A percentile compares a stretch with the other conserved stretches of the same genome.
These are phyloP conservation scores for Apamea crenata DNA, from an alignment of 2,888 invertebrate species.

Conservation along the genomic window DNA sequence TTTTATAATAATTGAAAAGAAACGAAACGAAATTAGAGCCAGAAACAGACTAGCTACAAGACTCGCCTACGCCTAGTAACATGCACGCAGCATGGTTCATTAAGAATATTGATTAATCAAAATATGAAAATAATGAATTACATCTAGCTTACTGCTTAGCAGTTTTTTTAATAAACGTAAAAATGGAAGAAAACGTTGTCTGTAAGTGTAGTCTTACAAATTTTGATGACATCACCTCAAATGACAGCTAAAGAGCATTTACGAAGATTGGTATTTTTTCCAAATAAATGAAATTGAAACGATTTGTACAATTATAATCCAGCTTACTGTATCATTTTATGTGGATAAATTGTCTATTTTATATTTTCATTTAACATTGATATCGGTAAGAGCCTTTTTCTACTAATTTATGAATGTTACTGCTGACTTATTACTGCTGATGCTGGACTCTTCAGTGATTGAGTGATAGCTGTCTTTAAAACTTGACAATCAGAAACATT, in stretches of 20 bases:
- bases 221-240: constrained; percentile 26
- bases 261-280: constrained; percentile 5
- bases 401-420: neutral
- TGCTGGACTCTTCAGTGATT: neutral
- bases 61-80: neutral
- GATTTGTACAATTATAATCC: fast-evolving
- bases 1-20: too few species aligned
- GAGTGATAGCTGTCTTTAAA: constrained; percentile 38
- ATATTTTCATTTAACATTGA: neutral
- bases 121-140: neutral
- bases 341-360: fast-evolving
- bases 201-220: constrained; percentile 12
- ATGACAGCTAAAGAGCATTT: constrained; percentile 25
- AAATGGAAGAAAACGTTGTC: neutral
- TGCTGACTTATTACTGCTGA: neutral
- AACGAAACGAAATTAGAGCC: constrained; percentile 8
- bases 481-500: constrained; percentile 47
- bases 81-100: neutral
- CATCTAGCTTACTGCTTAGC: too few species aligned
- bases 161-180: neutral
- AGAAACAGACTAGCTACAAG: neutral
- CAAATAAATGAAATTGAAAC: neutral
- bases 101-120: neutral
- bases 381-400: too few species aligned
- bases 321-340: too few species aligned